Evolutionary conservation across 1,140 invertebrate genomes (phyloP), one percentile per base, ranked within the genome.

Genomic region (Idris sp.): DNA sequence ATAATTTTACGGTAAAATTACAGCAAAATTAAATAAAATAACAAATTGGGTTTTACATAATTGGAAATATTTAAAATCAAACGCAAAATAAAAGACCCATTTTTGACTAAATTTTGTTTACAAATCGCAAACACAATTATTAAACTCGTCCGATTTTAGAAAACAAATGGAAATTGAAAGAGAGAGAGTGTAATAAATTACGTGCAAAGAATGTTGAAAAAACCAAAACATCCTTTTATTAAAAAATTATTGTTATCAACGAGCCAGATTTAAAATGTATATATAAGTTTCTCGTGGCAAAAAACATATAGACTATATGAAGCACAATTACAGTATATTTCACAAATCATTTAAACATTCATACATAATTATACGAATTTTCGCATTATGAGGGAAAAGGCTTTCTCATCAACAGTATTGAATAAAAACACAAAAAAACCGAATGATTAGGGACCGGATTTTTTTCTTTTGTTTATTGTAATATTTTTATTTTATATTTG

Each of bases 271-370:
- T 5, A 35, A 72, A 75, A 69, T 58, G 38, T n/a, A n/a, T 68
- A 64, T 54, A 67, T 54, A 75, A 75, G 73, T 65, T 65, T 69
- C 54, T 71, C 65, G 69, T 80, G 77, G 69, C 77, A 79, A 83
- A 83, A 78, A 84, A 84, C 61, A 76, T 64, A 79, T 83, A 82
- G 77, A 81, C 81, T 62, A 72, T 72, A 75, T 86, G 83, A 85
- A 86, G 84, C 84, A 85, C 83, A 86, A 83, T 84, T 85, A 85
- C 81, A 85, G 79, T 86, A 85, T 85, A 83, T 86, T 86, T 86
- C 83, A 84, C 83, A 85, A 83, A 83, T 85, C 77, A 76, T 83
- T 81, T 83, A 82, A 86, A 85, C 83, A 85, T 85, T 85, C 84
- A 86, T 85, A 85, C 84, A 85, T 84, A 85, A 86, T 86, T 84